Evolutionary conservation across 2,113 vertebrate species (phyloP).

Genomic region (Grantiella picta): DNA sequence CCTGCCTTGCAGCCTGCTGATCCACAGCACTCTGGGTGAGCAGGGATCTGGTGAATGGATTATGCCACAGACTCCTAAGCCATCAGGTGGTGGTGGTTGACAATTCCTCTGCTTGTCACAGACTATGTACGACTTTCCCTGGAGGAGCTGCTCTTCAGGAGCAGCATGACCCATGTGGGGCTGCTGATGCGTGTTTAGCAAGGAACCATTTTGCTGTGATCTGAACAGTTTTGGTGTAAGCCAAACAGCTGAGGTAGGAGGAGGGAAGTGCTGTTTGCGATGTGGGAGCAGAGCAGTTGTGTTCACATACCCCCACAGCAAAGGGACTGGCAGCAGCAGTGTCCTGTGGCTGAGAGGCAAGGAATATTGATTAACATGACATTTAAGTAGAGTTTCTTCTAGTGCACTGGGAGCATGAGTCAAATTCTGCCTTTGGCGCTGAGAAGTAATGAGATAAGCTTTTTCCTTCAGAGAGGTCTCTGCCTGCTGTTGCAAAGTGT

Average conservation of each 20-base stretch:
- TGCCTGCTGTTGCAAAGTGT: neutral
- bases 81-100: neutral
- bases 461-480: neutral
- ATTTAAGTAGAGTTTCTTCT: neutral
- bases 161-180: neutral
- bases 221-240: neutral
- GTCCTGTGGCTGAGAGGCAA: neutral
- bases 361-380: neutral
- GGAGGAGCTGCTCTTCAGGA: neutral
- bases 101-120: neutral
- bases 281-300: neutral
- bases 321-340: neutral
- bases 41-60: neutral
- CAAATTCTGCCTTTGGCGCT: neutral
- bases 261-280: neutral
- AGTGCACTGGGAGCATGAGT: neutral
- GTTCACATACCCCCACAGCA: neutral
- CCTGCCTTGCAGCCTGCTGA: neutral
- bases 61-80: neutral
- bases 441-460: neutral
- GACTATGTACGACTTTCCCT: neutral
- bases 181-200: rapidly evolving
- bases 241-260: neutral
- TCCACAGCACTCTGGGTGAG: neutral
- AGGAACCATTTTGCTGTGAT: neutral